Percentiles rank a stretch among this genome's conserved stretches.
Evolutionary conservation across 2,888 invertebrate species (phyloP).

Genomic region (Molorchus minor): DNA sequence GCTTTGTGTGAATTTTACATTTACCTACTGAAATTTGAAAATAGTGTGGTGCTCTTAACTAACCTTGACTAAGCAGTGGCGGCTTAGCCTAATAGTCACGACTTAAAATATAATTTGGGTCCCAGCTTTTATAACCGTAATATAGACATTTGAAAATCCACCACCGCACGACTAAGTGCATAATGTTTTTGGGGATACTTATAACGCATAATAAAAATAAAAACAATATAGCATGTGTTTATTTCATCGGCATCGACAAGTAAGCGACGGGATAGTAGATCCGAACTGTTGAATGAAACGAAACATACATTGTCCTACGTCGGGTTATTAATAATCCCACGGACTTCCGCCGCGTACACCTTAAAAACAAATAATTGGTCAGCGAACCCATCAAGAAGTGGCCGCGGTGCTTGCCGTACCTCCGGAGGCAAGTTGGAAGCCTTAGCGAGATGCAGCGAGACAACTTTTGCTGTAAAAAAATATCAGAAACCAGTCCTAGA

Average conservation of each 20-base stretch:
- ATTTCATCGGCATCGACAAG: slow-evolving; percentile 1
- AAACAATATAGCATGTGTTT: too few relatives aligned
- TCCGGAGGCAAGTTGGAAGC: slow-evolving; percentile 29
- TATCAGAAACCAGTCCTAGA: slow-evolving; percentile 50
- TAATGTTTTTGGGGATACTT: too few relatives aligned
- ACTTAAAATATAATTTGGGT: too few relatives aligned
- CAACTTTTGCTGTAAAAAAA: slow-evolving; percentile 40
- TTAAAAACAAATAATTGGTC: slow-evolving; percentile 45
- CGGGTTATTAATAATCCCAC: slow-evolving; percentile 43
- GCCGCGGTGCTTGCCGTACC: slow-evolving; percentile 16
- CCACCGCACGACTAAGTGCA: too few relatives aligned
- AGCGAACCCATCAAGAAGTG: slow-evolving; percentile 42
- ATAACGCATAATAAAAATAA: too few relatives aligned
- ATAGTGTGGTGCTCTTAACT: too few relatives aligned
- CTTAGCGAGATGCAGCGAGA: slow-evolving; percentile 34
- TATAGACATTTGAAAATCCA: too few relatives aligned
- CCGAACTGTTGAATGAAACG: slow-evolving; percentile 32
- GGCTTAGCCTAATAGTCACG: too few relatives aligned
- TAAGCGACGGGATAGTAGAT: slow-evolving; percentile 29
- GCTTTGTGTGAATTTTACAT: too few relatives aligned
- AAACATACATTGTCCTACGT: slow-evolving; percentile 32
- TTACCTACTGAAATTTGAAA: too few relatives aligned
- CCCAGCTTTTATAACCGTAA: too few relatives aligned
- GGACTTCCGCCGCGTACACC: slow-evolving; percentile 40
- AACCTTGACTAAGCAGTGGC: too few relatives aligned